A percentile compares a stretch with the other conserved stretches of the same genome.
These are phyloP conservation scores for Leucophenga varia DNA, from an alignment of 1,140 invertebrate species.

Conservation along the genomic window DNA sequence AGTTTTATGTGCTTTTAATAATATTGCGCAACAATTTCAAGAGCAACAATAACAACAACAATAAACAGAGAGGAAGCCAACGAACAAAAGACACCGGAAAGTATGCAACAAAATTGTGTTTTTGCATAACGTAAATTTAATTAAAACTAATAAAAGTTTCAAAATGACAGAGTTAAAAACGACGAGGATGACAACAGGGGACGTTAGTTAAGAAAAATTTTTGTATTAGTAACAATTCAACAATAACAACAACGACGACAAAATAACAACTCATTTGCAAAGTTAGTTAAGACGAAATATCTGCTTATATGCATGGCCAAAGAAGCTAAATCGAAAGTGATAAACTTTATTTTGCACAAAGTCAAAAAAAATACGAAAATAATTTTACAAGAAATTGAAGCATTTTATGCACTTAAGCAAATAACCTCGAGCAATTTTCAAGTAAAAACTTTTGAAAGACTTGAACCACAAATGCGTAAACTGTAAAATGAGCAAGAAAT, in stretches of 20 bases:
- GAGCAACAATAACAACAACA: too few species aligned
- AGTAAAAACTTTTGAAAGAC: constrained; percentile 33
- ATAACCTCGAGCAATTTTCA: constrained; percentile 22
- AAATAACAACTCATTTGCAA: constrained; percentile 17
- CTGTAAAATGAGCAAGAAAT: constrained; percentile 24
- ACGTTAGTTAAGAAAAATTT: constrained; percentile 14
- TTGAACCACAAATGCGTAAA: constrained; percentile 39
- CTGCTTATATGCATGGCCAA: constrained; percentile 1
- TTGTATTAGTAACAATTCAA: too few species aligned
- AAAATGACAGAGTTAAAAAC: too few species aligned
- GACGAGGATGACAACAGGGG: constrained; percentile 26
- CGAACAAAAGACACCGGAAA: constrained; percentile 23
- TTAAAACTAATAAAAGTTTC: constrained; percentile 53
- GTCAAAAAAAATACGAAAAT: too few species aligned
- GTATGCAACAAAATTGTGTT: constrained; percentile 26
- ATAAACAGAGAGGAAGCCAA: too few species aligned
- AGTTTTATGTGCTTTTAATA: constrained; percentile 49
- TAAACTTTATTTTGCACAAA: too few species aligned
- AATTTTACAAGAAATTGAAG: too few species aligned
- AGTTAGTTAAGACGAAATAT: constrained; percentile 2
- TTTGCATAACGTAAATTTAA: constrained; percentile 31
- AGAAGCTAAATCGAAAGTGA: too few species aligned
- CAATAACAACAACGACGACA: too few species aligned
- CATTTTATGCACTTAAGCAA: constrained; percentile 22
- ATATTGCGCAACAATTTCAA: too few species aligned